phyloP scores from a whole-genome alignment of 2,113 vertebrate genomes.

The Thermophis baileyi region DNA sequence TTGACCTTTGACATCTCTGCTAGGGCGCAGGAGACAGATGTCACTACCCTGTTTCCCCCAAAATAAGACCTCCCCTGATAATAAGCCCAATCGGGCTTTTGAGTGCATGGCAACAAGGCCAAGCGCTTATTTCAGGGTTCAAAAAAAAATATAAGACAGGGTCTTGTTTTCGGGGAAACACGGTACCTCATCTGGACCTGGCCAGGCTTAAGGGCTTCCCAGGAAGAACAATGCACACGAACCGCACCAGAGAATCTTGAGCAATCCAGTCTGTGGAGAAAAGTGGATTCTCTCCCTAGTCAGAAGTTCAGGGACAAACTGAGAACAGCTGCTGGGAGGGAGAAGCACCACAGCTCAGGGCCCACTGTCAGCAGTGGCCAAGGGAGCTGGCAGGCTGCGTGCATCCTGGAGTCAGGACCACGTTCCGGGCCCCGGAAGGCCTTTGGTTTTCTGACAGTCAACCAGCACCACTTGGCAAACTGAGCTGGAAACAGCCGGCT shows the following conservation, averaged over 20 bases:
- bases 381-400: not conserved
- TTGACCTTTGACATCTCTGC: not conserved
- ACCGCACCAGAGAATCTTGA: not conserved
- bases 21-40: not conserved
- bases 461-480: not conserved
- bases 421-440: not conserved
- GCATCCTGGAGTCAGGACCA: not conserved
- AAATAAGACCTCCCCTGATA: too few species aligned
- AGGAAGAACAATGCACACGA: not conserved
- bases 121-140: too few species aligned
- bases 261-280: not conserved
- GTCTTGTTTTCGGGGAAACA: too few species aligned
- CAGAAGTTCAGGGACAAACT: not conserved
- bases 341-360: not conserved
- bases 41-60: too few species aligned
- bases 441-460: not conserved
- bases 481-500: not conserved
- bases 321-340: not conserved
- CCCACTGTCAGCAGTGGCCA: not conserved
- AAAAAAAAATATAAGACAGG: too few species aligned
- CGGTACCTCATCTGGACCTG: not conserved
- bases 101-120: too few species aligned
- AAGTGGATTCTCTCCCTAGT: not conserved
- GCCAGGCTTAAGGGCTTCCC: not conserved
- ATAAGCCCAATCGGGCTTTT: too few species aligned